Evolutionary conservation across 2,797 vertebrate genomes (phyloP).

Genomic region (Pitangus sulphuratus): DNA sequence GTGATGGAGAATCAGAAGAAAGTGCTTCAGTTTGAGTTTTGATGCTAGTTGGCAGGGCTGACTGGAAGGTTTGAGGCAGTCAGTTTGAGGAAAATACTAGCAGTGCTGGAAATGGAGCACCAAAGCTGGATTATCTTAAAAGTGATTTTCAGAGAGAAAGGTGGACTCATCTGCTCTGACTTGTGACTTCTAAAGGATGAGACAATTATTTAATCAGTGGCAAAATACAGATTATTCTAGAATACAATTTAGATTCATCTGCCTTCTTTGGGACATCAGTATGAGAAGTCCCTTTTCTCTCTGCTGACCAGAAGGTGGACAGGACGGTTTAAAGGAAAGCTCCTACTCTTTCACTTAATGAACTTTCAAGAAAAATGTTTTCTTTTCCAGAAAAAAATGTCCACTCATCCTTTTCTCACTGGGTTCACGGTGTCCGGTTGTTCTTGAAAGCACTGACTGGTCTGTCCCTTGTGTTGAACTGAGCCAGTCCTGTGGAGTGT

Average conservation of each 20-base stretch:
- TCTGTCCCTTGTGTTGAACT: background rate
- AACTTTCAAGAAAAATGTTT: background rate
- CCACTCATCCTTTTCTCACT: background rate
- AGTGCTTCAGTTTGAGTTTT: background rate
- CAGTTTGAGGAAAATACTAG: background rate
- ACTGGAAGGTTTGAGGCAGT: background rate
- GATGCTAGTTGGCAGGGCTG: background rate
- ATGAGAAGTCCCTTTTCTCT: background rate
- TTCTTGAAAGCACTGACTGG: background rate
- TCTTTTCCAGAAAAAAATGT: background rate
- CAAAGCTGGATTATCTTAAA: background rate
- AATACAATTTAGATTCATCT: background rate
- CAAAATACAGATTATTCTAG: background rate
- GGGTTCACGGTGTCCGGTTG: background rate
- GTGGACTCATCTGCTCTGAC: background rate
- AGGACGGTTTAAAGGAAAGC: background rate
- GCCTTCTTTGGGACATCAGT: background rate
- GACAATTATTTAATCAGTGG: background rate
- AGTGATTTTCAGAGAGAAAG: background rate
- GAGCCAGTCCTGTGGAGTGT: background rate
- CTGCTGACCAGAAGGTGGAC: background rate
- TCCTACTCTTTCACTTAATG: background rate
- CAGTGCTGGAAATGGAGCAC: background rate
- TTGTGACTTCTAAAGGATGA: background rate
- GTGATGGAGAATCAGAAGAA: background rate